phyloP scores from a whole-genome alignment of 64 coral and sea anemone genomes.

The Cladopsammia gracilis region DNA sequence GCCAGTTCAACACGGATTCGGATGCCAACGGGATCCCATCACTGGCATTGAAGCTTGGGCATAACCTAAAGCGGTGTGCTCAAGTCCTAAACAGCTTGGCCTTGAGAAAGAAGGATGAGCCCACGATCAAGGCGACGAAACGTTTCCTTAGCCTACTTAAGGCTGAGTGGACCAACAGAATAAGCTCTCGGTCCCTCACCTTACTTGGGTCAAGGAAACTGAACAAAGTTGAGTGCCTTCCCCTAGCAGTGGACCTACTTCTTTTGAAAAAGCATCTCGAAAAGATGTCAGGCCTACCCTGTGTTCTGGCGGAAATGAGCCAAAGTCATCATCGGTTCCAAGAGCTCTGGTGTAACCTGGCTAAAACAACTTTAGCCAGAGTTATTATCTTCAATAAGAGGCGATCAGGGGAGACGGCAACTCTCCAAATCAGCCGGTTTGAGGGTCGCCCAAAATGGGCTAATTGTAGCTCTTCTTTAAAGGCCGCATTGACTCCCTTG shows the following conservation, averaged over 20 bases:
- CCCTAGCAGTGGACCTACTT: constrained; percentile 14
- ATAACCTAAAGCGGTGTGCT: constrained; percentile 24
- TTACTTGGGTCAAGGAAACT: constrained; percentile 4
- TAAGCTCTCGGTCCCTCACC: not conserved
- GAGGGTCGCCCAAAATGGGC: no score
- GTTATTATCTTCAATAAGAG: constrained; percentile 62
- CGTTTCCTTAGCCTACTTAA: constrained; percentile 23
- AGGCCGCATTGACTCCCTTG: no score
- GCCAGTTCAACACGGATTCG: not conserved
- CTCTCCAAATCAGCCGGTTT: no score
- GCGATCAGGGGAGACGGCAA: constrained; percentile 38
- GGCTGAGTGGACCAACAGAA: constrained; percentile 32
- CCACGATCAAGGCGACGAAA: not conserved
- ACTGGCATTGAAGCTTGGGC: constrained; percentile 54
- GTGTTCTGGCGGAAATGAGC: not conserved
- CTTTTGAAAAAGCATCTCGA: not conserved
- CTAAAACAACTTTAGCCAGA: constrained; percentile 28
- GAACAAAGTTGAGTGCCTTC: constrained; percentile 31
- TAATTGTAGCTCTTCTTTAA: no score
- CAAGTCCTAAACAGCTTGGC: constrained; percentile 8
- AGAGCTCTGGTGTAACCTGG: constrained; percentile 12
- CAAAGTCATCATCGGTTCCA: not conserved
- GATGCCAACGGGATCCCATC: not conserved
- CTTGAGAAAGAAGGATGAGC: constrained; percentile 4
- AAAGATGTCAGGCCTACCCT: not conserved